Conservation (phyloP, 2,113 vertebrate genomes). For the Raja brachyura region DNA sequence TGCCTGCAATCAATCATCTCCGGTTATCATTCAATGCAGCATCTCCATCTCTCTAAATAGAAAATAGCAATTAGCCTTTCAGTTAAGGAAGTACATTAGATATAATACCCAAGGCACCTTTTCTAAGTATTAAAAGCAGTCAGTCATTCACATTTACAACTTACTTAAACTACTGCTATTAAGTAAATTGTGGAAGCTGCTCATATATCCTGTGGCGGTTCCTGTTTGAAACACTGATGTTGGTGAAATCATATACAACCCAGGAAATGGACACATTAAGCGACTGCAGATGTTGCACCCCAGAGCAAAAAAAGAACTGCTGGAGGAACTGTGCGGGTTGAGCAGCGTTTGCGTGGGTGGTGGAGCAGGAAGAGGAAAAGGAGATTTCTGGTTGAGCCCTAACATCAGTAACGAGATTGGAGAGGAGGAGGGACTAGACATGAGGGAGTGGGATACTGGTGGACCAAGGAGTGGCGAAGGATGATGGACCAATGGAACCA, state of each 20-base stretch:
- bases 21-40: conserved; percentile 18
- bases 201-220: not conserved
- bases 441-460: too few species aligned
- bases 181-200: not conserved
- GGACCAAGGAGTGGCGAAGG: too few species aligned
- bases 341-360: too few species aligned
- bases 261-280: not conserved
- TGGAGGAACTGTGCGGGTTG: too few species aligned
- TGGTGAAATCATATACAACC: too few species aligned
- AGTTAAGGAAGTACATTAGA: not conserved
- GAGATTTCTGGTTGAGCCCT: too few species aligned
- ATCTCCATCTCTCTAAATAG: conserved; percentile 9
- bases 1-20: conserved; percentile 37
- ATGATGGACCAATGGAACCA: too few species aligned
- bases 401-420: too few species aligned
- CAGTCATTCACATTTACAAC: conserved; percentile 18
- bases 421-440: too few species aligned
- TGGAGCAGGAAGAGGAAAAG: too few species aligned
- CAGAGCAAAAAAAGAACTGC: too few species aligned
- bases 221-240: not conserved
- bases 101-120: not conserved
- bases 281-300: too few species aligned
- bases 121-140: conserved; percentile 16
- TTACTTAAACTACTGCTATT: not conserved
- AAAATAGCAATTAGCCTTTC: conserved; percentile 14